Evolutionary conservation across 2,797 vertebrate species (phyloP).

Genomic region (Ispidina picta): DNA sequence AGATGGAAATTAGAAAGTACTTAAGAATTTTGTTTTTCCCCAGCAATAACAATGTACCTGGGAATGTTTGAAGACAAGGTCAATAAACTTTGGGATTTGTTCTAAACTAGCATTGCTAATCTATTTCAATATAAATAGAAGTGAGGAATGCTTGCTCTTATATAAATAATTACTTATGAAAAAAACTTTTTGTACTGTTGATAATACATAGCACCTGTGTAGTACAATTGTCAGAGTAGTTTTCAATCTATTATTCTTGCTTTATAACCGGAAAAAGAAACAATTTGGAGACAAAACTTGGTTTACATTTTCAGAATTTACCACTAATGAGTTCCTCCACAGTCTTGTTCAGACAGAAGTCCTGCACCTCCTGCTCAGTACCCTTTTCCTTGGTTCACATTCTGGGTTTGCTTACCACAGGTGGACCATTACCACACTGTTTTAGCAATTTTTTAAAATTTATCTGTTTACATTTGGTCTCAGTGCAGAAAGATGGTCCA

Average conservation of each 20-base stretch:
- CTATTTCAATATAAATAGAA: neutral
- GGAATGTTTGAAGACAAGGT: neutral
- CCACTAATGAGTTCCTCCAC: neutral
- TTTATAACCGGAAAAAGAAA: neutral
- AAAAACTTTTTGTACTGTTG: neutral
- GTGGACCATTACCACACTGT: neutral
- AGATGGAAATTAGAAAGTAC: slow-evolving; percentile 13
- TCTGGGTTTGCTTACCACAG: neutral
- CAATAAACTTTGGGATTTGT: neutral
- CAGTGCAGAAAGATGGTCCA: neutral
- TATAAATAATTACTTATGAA: neutral
- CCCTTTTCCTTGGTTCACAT: neutral
- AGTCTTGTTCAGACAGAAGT: neutral
- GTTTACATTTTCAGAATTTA: neutral
- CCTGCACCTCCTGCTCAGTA: neutral
- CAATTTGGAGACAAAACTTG: neutral
- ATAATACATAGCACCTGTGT: neutral
- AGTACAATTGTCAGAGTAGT: neutral
- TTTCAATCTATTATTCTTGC: neutral
- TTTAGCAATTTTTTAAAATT: neutral
- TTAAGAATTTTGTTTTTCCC: neutral
- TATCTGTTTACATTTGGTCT: neutral
- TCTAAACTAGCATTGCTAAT: neutral
- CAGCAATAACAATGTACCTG: neutral
- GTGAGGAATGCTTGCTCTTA: neutral